Percentiles rank a stretch among this genome's conserved stretches.
These are phyloP conservation scores for Amblyornis subalaris DNA, from an alignment of 2,113 vertebrate species.

Conservation along the genomic window DNA sequence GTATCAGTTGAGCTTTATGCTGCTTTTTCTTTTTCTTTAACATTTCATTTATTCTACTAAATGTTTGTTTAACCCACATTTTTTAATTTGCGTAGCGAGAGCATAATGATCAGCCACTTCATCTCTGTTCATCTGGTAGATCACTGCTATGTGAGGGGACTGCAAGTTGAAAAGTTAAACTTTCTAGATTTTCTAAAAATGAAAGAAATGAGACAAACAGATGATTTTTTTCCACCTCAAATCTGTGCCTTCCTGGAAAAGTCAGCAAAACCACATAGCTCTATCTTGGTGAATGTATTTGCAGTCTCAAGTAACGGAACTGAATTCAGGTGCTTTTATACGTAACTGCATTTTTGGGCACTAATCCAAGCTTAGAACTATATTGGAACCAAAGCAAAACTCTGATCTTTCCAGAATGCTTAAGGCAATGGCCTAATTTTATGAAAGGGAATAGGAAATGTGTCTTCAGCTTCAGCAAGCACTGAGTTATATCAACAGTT, in stretches of 20 bases:
- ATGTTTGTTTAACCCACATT: neutral
- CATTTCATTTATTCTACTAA: neutral
- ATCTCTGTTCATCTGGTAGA: neutral
- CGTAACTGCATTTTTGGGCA: neutral
- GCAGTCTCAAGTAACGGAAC: neutral
- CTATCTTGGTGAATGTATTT: neutral
- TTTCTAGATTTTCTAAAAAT: slow-evolving; percentile 9
- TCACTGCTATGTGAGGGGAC: neutral
- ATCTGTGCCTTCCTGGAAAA: neutral
- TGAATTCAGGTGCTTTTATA: neutral
- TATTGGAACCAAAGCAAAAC: neutral
- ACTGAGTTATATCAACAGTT: neutral
- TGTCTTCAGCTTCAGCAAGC: neutral
- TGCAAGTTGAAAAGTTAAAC: neutral
- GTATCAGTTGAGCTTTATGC: neutral
- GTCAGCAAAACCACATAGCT: neutral
- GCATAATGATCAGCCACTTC: neutral
- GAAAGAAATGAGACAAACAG: neutral
- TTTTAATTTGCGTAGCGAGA: neutral
- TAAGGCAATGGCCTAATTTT: neutral
- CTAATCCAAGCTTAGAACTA: neutral
- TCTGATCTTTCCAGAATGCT: neutral
- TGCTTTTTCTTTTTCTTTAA: neutral
- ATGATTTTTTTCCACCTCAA: neutral
- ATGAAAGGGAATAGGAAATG: neutral